Evolutionary conservation across 2,888 invertebrate species (phyloP), one percentile per base, ranked within the genome.

Genomic region (Andrena dorsata): DNA sequence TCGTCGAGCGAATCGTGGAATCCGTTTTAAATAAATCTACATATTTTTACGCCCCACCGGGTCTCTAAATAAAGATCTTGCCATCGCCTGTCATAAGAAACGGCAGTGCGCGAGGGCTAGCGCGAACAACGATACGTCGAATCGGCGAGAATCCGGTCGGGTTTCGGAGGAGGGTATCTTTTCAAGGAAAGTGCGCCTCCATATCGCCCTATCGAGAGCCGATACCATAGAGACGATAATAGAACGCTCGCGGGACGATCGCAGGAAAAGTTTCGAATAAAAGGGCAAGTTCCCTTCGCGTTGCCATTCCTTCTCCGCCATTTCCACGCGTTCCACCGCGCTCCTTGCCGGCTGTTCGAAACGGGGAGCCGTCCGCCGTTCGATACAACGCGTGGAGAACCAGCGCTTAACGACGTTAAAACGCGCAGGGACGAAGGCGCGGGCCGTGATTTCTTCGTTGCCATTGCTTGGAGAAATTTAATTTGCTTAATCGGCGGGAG

Each of bases 401-500:
- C 83, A 76, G 82, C 80, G 78, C 86, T 41, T 90, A 91, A 90
- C 86, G 89, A 90, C 76, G 89, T 90, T 90, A 86, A 88, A 91
- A 89, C 87, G 85, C 70, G 73, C 70, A 58, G 74, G 72, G 79
- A 69, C 61, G 80, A 75, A 70, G 78, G 88, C 73, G 61, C 83
- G 76, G 76, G 60, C 81, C 78, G 90, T 91, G 91, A 92, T 92
- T 91, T 91, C 91, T 91, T 91, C 88, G 89, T 88, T 88, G 85
- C 89, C 88, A 85, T 88, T 90, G 87, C 86, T 86, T 78, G 78
- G 87, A 86, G 90, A 92, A 92, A 92, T 92, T 92, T 92, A 90
- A 92, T 92, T 92, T 92, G 91, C 92, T 92, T 92, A 92, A 92
- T 92, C 92, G 91, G 86, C 85, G 82, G 75, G 81, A 79, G 86